Evolutionary conservation across 2,797 vertebrate genomes (phyloP), one percentile per base, ranked within the genome.

Genomic region (Catharus ustulatus): DNA sequence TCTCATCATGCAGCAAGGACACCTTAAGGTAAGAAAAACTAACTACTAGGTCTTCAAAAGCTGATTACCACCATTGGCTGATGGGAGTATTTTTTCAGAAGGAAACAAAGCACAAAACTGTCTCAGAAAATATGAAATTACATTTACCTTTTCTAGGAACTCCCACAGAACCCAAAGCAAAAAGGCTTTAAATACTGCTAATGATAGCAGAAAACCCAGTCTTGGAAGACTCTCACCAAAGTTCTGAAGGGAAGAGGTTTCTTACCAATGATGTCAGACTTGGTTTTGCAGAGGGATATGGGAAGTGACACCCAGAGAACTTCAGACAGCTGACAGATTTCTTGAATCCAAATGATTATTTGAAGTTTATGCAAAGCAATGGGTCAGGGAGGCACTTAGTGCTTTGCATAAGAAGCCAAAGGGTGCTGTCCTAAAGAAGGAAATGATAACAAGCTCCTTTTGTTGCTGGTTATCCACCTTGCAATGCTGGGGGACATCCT

Each of bases 41-140:
- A 69, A 46, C 40, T 11, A 11, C 83, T 61, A 57, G 16, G 16
- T 52, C 77, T 84, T 74, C 77, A 87, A 77, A 91, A 95, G 57
- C 52, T 84, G 57, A 79, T 88, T 75, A 29, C 61, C 45, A 73
- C 72, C 63, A 46, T 0, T 86, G 69, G 29, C 78, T 87, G 68
- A 45, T n/a, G 3, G 3, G 30, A 43, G 0, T 40, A 59, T 86
- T 86, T 88, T 72, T 94, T 71, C 3, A 23, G 74, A 88, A 87
- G 52, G 81, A 66, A 78, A 84, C 32, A 32, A 40, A 66, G 51
- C 15, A n/a, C 15, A 55, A 78, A 93, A 45, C 15, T n/a, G 16
- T 19, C 57, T 92, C 76, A 75, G 89, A 92, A 95, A 85, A 91
- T 71, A 36, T 69, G 67, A 95, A 64, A 40, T 72, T 48, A 55